Evolutionary conservation across 2,113 vertebrate species (phyloP).

Genomic region (Progne subis): DNA sequence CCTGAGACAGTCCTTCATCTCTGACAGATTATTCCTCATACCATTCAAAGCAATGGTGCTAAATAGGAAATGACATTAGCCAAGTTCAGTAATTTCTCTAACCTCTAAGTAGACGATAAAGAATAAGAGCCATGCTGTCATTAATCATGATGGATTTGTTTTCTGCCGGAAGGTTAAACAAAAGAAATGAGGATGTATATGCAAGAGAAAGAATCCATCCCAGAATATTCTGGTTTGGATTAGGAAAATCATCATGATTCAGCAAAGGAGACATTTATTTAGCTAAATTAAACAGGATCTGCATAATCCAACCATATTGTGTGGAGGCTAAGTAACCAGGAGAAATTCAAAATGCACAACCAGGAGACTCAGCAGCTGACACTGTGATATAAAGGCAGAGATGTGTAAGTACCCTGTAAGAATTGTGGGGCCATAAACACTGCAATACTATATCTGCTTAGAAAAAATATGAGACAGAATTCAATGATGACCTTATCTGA

Average conservation of each 20-base stretch:
- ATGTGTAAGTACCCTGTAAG: conserved; percentile 15
- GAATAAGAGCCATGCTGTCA: conserved; percentile 8
- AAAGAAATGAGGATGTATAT: conserved; percentile 9
- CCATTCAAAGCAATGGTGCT: neutral
- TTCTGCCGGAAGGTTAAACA: neutral
- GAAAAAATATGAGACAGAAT: conserved; percentile 38
- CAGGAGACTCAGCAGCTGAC: neutral
- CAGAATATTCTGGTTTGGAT: neutral
- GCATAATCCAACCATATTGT: neutral
- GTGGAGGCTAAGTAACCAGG: neutral
- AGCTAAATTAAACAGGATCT: conserved; percentile 23
- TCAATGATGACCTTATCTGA: conserved; percentile 49
- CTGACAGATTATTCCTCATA: conserved; percentile 44
- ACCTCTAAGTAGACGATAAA: neutral
- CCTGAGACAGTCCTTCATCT: conserved; percentile 37
- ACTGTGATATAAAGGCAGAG: neutral
- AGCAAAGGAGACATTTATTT: conserved; percentile 19
- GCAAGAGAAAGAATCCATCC: neutral
- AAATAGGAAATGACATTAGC: conserved; percentile 48
- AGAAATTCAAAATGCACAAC: neutral
- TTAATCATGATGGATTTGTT: conserved; percentile 3
- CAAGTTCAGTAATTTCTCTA: conserved; percentile 42
- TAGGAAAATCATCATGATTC: neutral
- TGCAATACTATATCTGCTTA: conserved; percentile 17
- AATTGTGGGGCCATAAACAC: conserved; percentile 18